A percentile compares a stretch with the other conserved stretches of the same genome.
Conservation (phyloP, 2,797 vertebrate genomes). For the Rhincodon typus region DNA sequence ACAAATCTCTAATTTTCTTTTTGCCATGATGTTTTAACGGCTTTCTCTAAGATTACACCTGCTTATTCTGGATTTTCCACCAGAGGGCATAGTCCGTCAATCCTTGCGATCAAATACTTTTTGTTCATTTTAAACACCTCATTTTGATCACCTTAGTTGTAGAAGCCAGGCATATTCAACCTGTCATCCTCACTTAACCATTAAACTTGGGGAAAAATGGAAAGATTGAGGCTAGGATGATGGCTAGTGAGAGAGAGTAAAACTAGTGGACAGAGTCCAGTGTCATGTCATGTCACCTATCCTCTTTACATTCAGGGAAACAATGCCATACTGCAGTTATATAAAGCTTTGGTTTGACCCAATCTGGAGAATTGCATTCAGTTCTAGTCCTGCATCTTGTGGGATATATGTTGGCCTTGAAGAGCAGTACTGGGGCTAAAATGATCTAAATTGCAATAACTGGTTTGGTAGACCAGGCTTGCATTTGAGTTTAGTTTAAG, state of each 20-base stretch:
- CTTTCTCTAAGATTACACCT: neutral
- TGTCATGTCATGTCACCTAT: neutral
- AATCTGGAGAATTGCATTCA: neutral
- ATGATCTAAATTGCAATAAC: neutral
- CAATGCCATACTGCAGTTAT: neutral
- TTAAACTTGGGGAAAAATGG: neutral
- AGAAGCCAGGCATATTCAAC: neutral
- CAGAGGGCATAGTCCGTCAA: neutral
- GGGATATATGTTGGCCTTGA: neutral
- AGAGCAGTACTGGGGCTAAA: neutral
- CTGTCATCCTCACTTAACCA: neutral
- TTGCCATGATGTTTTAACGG: neutral
- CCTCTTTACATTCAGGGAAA: neutral
- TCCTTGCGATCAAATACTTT: neutral
- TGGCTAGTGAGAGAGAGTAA: neutral
- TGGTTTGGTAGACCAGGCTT: neutral
- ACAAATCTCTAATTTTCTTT: neutral
- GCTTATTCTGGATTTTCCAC: neutral
- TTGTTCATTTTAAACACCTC: neutral
- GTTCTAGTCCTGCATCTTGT: neutral
- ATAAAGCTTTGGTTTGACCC: neutral
- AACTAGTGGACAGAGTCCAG: neutral
- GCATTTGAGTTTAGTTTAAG: neutral
- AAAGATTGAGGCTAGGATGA: neutral
- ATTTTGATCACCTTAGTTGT: neutral